Base-by-base conservation (phyloP, 2,113 vertebrate species). In the Daboia siamensis region DNA sequence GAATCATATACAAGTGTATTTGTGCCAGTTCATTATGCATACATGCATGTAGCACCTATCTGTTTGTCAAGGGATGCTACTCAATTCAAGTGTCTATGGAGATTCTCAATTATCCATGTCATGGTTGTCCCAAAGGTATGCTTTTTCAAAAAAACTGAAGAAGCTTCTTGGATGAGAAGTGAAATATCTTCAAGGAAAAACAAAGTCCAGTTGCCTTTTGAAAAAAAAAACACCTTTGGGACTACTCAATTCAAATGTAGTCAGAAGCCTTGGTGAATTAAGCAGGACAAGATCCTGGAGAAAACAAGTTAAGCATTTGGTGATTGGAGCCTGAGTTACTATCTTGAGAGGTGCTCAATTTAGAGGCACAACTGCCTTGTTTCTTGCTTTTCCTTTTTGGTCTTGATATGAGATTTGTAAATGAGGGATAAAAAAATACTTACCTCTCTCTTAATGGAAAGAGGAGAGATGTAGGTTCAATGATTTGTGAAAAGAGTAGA, bases 251-350 rank as follows among this genome's bases (percentile, higher is more conserved):
- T 46, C 26, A 17, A 48, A 24, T 54, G 23, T 29, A 52, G n/a
- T 17, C 84, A 93, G 85, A 17, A 87, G 11, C 89, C 15, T 52
- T 24, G 59, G 23, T 33, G 52, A 90, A 46, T 55, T 61, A 86
- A 88, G 52, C 61, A 52, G 39, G 48, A 39, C 7, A 24, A 17
- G 56, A 85, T 46, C 48, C 29, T n/a, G 51, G 48, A 33, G 24
- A 29, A 44, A 21, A 10, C 5, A 88, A 46, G 24, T 85, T 61
- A 93, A 88, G 61, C 46, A 59, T 33, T 39, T 84, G 64, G 33
- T 59, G 61, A 44, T 52, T 64, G 94, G 93, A 51, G 39, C 92
- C 52, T 51, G 93, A 95, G 93, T 90, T 11, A 93, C 85, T 64
- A 54, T 93, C 85, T 94, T 95, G 87, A 87, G 56, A 91, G 12